Base-by-base conservation (phyloP, 2,888 invertebrate species). In the Globia sparganii region DNA sequence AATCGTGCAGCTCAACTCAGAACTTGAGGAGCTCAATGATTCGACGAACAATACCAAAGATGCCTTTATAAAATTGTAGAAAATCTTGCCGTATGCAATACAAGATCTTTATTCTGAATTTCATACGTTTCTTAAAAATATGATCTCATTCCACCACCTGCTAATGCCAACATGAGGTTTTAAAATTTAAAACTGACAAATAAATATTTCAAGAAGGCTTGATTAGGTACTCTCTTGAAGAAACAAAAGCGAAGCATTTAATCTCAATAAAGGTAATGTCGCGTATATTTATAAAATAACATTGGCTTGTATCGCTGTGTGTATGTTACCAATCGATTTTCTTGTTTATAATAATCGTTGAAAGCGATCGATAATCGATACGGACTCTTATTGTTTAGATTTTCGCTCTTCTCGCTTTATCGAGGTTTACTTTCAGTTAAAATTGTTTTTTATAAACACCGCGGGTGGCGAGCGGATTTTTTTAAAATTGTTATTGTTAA, bases 311-410 rank as follows among this genome's bases (percentile, higher is more conserved):
- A 83, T 87, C 87, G 85, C 61, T 80, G 85, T 89, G 90, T 91
- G 89, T 93, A 82, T 93, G 93, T 94, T 93, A 92, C 92, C 92
- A 94, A 94, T 94, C 92, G 92, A 94, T 95, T 95, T 93, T 91
- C 89, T 90, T 95, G 94, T 94, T 95, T 94, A 94, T 92, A 93
- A 91, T 92, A 94, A 91, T 91, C 90, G 91, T 89, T 91, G 88
- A 89, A 90, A 89, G 87, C 90, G 86, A 84, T 84, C 89, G 85
- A 86, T 89, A 86, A 89, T 88, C 91, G 88, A 88, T 85, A 90
- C 88, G 85, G 77, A 68, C 70, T 75, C 70, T 73, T 80, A 86
- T 87, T 92, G 92, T 92, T 92, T 92, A 89, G 90, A 90, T 89
- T 91, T 88, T 83, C 87, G 71, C 85, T 90, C 84, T 88, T 93